Percentiles rank a stretch among this genome's conserved stretches.
phyloP scores from a whole-genome alignment of 2,888 invertebrate species.

The Lycia hirtaria region DNA sequence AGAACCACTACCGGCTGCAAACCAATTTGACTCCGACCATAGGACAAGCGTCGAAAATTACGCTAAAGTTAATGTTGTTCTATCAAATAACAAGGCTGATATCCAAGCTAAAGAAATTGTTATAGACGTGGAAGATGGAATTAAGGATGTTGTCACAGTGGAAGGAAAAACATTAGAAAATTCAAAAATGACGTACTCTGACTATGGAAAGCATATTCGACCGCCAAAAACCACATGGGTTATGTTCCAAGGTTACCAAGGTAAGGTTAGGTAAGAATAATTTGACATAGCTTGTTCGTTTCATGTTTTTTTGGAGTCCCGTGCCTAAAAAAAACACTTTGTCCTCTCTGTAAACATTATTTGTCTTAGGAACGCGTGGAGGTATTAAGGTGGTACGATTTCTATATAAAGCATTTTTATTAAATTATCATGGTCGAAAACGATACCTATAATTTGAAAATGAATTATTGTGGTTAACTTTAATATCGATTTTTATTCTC shows the following conservation, averaged over 20 bases:
- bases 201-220: constrained; percentile 7
- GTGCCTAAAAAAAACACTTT: too few relatives aligned
- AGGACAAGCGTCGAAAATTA: constrained; percentile 8
- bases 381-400: too few relatives aligned
- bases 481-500: too few relatives aligned
- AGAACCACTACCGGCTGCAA: constrained; percentile 1
- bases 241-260: constrained; percentile 13
- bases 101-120: constrained; percentile 18
- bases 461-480: too few relatives aligned
- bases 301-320: too few relatives aligned
- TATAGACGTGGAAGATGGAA: constrained; percentile 16
- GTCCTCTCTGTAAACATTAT: too few relatives aligned
- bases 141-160: not conserved
- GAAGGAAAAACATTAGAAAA: not conserved
- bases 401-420: too few relatives aligned
- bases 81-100: constrained; percentile 16
- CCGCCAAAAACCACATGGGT: constrained; percentile 22
- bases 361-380: too few relatives aligned
- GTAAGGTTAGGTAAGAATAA: too few relatives aligned
- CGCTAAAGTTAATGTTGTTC: constrained; percentile 19
- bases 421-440: too few relatives aligned
- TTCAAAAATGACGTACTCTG: constrained; percentile 9
- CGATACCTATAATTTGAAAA: too few relatives aligned
- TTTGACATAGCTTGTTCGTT: too few relatives aligned
- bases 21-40: constrained; percentile 17